Conservation (phyloP, 2,888 invertebrate genomes). For the Priocnemis perturbator region DNA sequence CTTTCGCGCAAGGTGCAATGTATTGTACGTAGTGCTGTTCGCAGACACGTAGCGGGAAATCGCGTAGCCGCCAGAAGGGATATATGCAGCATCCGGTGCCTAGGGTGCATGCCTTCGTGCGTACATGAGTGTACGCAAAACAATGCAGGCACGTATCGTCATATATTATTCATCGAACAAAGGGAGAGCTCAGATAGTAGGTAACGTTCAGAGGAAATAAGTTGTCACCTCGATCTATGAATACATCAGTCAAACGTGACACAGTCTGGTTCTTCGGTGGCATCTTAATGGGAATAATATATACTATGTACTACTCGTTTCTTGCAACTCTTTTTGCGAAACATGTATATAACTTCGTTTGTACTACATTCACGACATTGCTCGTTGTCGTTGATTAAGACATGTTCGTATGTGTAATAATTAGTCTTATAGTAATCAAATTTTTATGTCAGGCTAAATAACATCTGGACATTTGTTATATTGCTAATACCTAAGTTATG, state of each 20-base stretch:
- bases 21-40: slow-evolving; percentile 41
- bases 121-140: slow-evolving; percentile 63
- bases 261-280: neutral
- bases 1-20: slow-evolving; percentile 43
- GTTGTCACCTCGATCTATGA: slow-evolving; percentile 52
- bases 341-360: too few relatives aligned
- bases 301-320: too few relatives aligned
- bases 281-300: neutral
- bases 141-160: slow-evolving; percentile 70
- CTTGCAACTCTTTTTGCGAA: slow-evolving; percentile 8
- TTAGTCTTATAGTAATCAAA: too few relatives aligned
- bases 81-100: slow-evolving; percentile 69
- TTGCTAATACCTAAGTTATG: too few relatives aligned
- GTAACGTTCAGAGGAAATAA: slow-evolving; percentile 56
- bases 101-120: slow-evolving; percentile 39
- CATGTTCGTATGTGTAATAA: too few relatives aligned
- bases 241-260: slow-evolving; percentile 30
- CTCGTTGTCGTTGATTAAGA: too few relatives aligned
- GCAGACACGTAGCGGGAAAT: slow-evolving; percentile 72
- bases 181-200: slow-evolving; percentile 49
- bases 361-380: too few relatives aligned
- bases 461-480: too few relatives aligned
- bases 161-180: slow-evolving; percentile 71
- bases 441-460: too few relatives aligned
- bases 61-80: slow-evolving; percentile 68